Evolutionary conservation across 2,888 invertebrate species (phyloP), one percentile per base, ranked within the genome.

Genomic region (Subacronicta megacephala): DNA sequence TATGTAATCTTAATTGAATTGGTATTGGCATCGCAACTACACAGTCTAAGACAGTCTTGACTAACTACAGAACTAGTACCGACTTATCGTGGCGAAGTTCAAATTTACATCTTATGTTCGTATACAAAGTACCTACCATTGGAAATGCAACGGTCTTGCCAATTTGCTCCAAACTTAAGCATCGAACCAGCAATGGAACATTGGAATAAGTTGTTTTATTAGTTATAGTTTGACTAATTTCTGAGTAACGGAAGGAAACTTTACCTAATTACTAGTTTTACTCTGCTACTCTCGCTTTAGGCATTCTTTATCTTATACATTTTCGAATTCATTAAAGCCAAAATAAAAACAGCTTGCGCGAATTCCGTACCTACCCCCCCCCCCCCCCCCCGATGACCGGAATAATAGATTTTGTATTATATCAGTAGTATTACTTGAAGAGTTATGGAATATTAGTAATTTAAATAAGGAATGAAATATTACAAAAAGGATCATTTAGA

Each of bases 201-300:
- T 9, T 6, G 23, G 31, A 40, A 60, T 51, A 47, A 65, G 45
- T 64, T 35, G 46, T 65, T 65, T 51, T 37, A 51, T 46, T 65
- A 10, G 26, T 10, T 66, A 43, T 54, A 53, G 44, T 65, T 45
- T 49, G 49, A 44, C 44, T 35, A 26, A 47, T 54, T 59, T 43
- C 20, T 38, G 26, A 3, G 10, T 10, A 26, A 26, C 2, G 9
- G 9, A 7, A 2, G 12, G 7, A 47, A 62, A 62, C 31, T 47
- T 26, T 2, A 17, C 13, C 13, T 35, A 15, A 29, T 61, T 47
- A 7, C n/a, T 43, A 40, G 26, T 26, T 26, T 10, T 26, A 26
- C 7, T 42, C 4, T 31, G 41, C 3, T 20, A 18, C 5, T 26
- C 3, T 3, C n/a, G n/a, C n/a, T n/a, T n/a, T n/a, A n/a, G n/a